Conservation (phyloP, 2,113 vertebrate genomes). For the Gobius niger region DNA sequence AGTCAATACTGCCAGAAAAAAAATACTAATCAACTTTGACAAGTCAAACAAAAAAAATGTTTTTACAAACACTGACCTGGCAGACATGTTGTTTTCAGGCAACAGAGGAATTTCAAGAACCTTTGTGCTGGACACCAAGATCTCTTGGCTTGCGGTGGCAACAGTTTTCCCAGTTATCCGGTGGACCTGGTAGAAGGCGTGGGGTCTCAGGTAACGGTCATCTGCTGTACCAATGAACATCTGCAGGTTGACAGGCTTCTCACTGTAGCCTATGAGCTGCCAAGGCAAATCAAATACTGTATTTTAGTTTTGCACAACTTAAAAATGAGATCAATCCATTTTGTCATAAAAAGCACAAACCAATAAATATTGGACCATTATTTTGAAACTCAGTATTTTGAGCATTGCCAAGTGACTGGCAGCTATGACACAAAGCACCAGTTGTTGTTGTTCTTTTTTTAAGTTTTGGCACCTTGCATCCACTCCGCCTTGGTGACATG, state of each 20-base stretch:
- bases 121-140: conserved; percentile 92
- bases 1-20: conserved; percentile 86
- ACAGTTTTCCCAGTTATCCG: conserved; percentile 98
- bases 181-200: conserved; percentile 99
- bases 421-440: neutral
- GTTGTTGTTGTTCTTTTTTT: neutral
- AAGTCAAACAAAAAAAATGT: neutral
- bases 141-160: conserved; percentile 95
- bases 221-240: conserved; percentile 99
- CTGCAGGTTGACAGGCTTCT: conserved; percentile 95
- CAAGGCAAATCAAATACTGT: conserved; percentile 19
- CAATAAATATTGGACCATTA: conserved; percentile 41
- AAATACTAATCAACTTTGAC: conserved; percentile 20
- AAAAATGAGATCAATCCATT: neutral
- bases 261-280: conserved; percentile 93
- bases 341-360: conserved; percentile 2
- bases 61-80: conserved; percentile 81
- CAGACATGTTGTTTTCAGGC: conserved; percentile 96
- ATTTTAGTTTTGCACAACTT: neutral
- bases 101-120: conserved; percentile 97
- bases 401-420: conserved; percentile 23
- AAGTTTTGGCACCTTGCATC: conserved; percentile 14
- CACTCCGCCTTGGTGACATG: conserved; percentile 50
- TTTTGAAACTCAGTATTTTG: conserved; percentile 31
- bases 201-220: conserved; percentile 94